Conservation (phyloP, 2,888 invertebrate species). For the Ornithoptera alexandrae region DNA sequence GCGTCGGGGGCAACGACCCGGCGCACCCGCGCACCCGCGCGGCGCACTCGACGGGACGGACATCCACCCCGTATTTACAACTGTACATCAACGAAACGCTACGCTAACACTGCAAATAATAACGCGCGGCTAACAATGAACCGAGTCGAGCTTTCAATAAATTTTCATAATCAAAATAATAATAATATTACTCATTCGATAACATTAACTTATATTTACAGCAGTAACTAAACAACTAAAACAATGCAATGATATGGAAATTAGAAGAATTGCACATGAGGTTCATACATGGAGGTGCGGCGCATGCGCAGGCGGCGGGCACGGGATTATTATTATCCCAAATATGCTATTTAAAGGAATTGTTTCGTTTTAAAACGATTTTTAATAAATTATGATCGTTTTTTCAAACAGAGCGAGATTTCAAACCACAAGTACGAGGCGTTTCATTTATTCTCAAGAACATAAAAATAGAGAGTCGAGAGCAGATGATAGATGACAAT, state of each 20-base stretch:
- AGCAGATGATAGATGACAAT: too few species aligned
- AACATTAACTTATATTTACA: conserved; percentile 76
- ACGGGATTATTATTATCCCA: conserved; percentile 30
- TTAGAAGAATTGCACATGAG: conserved; percentile 76
- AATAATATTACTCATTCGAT: conserved; percentile 45
- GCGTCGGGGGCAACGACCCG: conserved; percentile 7
- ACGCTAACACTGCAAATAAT: conserved; percentile 66
- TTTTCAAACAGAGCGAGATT: too few species aligned
- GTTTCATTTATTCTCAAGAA: too few species aligned
- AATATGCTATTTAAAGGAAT: too few species aligned
- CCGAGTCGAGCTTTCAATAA: conserved; percentile 61
- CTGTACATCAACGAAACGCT: conserved; percentile 77
- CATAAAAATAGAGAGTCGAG: too few species aligned
- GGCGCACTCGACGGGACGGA: conserved; percentile 50
- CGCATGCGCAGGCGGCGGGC: conserved; percentile 55
- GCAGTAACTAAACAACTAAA: conserved; percentile 72
- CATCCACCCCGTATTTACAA: conserved; percentile 70
- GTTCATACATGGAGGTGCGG: conserved; percentile 74
- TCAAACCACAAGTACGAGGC: too few species aligned
- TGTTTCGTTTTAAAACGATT: too few species aligned
- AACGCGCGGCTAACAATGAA: conserved; percentile 71
- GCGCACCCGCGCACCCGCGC: conserved; percentile 18
- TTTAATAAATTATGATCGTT: too few species aligned
- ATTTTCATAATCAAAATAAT: conserved; percentile 61
- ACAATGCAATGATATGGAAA: conserved; percentile 71